Conservation (phyloP, 1,140 invertebrate genomes). For the Drosophila oshimai region DNA sequence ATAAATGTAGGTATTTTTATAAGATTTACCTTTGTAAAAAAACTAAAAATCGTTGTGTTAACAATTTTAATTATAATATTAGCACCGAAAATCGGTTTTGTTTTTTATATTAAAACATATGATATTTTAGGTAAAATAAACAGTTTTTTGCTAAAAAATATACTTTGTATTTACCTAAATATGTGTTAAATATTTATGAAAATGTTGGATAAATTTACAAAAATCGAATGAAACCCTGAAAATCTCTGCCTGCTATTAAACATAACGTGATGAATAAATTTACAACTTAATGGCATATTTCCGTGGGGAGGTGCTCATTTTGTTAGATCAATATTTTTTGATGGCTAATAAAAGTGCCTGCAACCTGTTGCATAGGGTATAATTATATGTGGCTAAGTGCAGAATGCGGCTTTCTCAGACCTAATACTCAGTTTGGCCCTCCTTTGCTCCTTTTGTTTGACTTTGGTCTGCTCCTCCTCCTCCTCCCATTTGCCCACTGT, state of each 20-base stretch:
- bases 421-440: background rate
- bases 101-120: no score
- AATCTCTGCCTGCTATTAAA: background rate
- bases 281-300: background rate
- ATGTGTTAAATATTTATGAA: no score
- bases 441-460: slow-evolving; percentile 10
- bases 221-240: no score
- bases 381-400: slow-evolving; percentile 10
- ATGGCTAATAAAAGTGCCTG: slow-evolving; percentile 7
- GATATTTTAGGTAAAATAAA: no score
- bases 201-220: no score
- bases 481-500: background rate
- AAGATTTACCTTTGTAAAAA: no score
- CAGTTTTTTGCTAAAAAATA: no score
- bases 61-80: no score
- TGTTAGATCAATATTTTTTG: slow-evolving; percentile 15
- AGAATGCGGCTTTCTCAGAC: background rate
- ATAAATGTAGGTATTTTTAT: background rate
- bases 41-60: no score
- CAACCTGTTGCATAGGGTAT: slow-evolving; percentile 27
- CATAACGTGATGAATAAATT: background rate
- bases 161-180: no score
- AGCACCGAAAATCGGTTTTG: no score
- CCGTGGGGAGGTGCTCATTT: background rate
- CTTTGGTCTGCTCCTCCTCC: background rate